Base-by-base conservation (phyloP, 1,140 invertebrate species). In the Mamestra configurata region DNA sequence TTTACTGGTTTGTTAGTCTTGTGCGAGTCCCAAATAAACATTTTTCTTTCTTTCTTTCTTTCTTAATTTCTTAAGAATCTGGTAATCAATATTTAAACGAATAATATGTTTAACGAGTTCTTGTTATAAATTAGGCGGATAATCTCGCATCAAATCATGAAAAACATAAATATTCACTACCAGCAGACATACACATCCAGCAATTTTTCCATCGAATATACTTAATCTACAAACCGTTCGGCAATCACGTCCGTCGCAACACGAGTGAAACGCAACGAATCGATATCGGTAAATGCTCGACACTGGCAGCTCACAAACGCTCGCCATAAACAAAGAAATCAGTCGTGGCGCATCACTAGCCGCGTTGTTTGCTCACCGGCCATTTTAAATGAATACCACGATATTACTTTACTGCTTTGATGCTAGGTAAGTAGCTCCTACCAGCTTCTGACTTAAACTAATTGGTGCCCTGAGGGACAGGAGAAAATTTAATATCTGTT, bases 301-400 rank as follows among this genome's bases (percentile, higher is more conserved):
- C 5, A 43, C 40, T 22, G 5, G 64, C 20, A 10, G 15, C 37
- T 68, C 37, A 24, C n/a, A 37, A 61, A 11, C 8, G 51, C 10
- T 20, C 6, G 3, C 20, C 81, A 84, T 88, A 88, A 89, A 88
- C 82, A 83, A 85, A 79, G 81, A 86, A 87, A 89, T 88, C 82
- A 85, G 80, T 53, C 68, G 51, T 31, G 81, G 79, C 80, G 83
- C 83, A 76, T 87, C 80, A 80, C 59, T 76, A 77, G 31, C 57
- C 11, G 5, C 46, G 75, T 84, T 84, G 81, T 83, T 86, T 87
- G 82, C 83, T 84, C 82, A 84, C 72, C 73, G 82, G 73, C 81
- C 78, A 80, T 79, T 83, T 82, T 84, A 81, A 85, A 81, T 87
- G 88, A 88, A 86, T 83, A 84, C 81, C 72, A 80, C 79, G 70